Conservation (phyloP, 2,797 vertebrate species). For the Helarctos malayanus region DNA sequence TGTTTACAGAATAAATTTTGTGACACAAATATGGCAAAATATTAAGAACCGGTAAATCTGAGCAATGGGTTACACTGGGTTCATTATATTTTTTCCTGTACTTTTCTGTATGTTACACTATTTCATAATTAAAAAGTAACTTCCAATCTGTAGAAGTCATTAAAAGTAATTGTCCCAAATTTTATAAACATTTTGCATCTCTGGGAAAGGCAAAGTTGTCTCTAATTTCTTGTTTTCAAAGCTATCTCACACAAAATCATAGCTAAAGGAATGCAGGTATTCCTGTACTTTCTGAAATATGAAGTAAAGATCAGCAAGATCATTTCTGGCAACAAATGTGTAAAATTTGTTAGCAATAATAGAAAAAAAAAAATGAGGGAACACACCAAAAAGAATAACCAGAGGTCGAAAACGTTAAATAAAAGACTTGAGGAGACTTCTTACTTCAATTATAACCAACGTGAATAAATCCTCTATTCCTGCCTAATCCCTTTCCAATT, state of each 20-base stretch:
- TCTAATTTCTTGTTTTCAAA: background rate
- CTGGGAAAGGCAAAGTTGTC: background rate
- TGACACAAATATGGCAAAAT: background rate
- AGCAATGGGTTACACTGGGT: background rate
- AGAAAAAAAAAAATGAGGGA: background rate
- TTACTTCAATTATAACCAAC: background rate
- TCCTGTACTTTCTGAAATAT: conserved; percentile 24
- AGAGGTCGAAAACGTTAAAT: conserved; percentile 10
- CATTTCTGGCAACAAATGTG: background rate
- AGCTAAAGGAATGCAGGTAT: background rate
- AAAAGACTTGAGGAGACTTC: background rate
- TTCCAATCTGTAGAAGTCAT: background rate
- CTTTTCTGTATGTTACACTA: background rate
- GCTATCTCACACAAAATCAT: background rate
- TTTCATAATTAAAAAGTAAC: conserved; percentile 10
- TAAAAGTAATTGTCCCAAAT: conserved; percentile 17
- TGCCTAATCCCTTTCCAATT: background rate
- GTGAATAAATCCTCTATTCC: background rate
- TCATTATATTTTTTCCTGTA: background rate
- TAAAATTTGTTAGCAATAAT: background rate
- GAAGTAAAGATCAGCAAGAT: background rate
- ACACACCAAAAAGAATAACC: background rate
- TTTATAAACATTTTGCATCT: conserved; percentile 34
- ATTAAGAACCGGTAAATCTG: background rate
- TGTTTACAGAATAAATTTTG: background rate